A percentile compares a stretch with the other conserved stretches of the same genome.
Conservation (phyloP, 2,113 vertebrate species). For the Ia io region DNA sequence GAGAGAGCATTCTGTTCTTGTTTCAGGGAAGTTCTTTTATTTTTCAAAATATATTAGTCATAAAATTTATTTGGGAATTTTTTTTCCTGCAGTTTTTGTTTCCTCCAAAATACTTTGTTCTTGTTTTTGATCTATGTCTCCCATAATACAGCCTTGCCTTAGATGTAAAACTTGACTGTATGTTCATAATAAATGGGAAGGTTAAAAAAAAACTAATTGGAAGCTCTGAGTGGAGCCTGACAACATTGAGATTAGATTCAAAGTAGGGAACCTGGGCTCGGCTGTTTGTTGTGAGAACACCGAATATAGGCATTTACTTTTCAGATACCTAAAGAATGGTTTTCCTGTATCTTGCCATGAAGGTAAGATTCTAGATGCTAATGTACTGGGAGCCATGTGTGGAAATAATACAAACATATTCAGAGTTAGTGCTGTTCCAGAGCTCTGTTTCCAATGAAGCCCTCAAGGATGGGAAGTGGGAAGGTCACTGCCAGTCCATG, state of each 20-base stretch:
- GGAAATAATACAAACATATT: not conserved
- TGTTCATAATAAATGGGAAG: not conserved
- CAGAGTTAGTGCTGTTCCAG: not conserved
- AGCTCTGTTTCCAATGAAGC: not conserved
- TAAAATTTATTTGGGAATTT: not conserved
- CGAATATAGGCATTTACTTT: not conserved
- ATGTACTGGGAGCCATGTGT: not conserved
- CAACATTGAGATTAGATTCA: not conserved
- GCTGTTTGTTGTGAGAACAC: not conserved
- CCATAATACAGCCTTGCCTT: not conserved
- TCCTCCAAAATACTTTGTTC: not conserved
- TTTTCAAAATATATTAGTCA: not conserved
- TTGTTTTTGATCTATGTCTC: not conserved
- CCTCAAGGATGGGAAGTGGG: not conserved
- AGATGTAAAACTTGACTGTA: not conserved
- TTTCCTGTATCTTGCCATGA: not conserved
- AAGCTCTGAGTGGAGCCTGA: not conserved
- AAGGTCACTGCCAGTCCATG: not conserved
- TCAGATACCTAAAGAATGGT: not conserved
- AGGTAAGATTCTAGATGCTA: not conserved
- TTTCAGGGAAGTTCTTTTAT: not conserved
- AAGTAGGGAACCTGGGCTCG: not conserved
- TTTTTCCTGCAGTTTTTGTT: slow-evolving; percentile 17
- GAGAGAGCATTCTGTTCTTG: not conserved
- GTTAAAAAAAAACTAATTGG: not conserved